Evolutionary conservation across 1,140 invertebrate genomes (phyloP).

Genomic region (Heliothis subflexa): DNA sequence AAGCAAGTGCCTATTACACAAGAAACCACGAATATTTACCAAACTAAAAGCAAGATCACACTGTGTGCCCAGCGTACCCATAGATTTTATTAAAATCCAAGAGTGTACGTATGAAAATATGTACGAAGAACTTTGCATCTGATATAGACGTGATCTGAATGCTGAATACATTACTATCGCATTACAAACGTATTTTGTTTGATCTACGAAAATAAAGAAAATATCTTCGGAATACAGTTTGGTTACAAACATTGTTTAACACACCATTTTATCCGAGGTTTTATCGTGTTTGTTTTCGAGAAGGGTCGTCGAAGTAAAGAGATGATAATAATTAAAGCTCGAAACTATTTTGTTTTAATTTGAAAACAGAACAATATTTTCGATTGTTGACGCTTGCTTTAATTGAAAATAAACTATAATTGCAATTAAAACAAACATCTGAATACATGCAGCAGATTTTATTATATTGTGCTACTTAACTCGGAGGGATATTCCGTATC

Average conservation of each 20-base stretch:
- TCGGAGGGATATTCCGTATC: too few species aligned
- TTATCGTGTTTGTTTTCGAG: neutral
- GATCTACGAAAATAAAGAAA: conserved; percentile 52
- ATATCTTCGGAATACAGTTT: conserved; percentile 13
- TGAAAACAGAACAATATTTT: too few species aligned
- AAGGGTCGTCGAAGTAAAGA: too few species aligned
- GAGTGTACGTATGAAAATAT: conserved; percentile 46
- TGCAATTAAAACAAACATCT: too few species aligned
- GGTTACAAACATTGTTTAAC: conserved; percentile 27
- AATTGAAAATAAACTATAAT: too few species aligned
- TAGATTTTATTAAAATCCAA: conserved; percentile 50
- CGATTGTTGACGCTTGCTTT: too few species aligned
- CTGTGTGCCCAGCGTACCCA: conserved; percentile 23
- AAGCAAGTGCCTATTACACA: conserved; percentile 1
- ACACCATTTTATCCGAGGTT: neutral
- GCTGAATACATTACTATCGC: conserved; percentile 64
- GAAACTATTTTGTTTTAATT: too few species aligned
- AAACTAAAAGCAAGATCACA: conserved; percentile 51
- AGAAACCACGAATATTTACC: conserved; percentile 42
- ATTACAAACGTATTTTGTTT: conserved; percentile 66
- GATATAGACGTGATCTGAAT: conserved; percentile 61
- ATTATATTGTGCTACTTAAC: too few species aligned
- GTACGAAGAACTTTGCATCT: conserved; percentile 50
- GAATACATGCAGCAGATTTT: too few species aligned
- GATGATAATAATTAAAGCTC: too few species aligned